phyloP scores from a whole-genome alignment of 2,113 vertebrate species.

The Hirundichthys speculiger region DNA sequence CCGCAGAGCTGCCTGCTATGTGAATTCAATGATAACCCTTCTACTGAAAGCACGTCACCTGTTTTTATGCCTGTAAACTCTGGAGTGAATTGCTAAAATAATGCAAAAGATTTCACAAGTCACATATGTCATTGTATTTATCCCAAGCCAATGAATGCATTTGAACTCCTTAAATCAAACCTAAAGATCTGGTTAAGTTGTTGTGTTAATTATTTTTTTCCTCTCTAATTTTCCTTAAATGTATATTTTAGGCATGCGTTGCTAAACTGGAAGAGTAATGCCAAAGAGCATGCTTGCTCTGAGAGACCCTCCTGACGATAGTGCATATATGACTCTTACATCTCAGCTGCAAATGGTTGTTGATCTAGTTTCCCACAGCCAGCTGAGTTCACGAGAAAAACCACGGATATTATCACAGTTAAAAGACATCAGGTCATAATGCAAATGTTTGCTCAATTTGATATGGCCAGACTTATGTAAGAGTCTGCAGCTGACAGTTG shows the following conservation, averaged over 20 bases:
- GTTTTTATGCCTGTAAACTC: constrained; percentile 1
- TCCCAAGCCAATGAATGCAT: no score
- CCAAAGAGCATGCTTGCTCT: constrained; percentile 33
- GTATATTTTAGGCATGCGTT: constrained; percentile 25
- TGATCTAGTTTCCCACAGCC: constrained; percentile 24
- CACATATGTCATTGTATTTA: no score
- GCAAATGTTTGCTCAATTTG: constrained; percentile 18
- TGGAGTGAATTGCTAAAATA: neutral
- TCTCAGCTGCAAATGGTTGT: constrained; percentile 5
- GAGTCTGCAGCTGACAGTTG: constrained; percentile 12
- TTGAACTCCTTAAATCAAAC: no score
- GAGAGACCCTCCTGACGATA: constrained; percentile 23
- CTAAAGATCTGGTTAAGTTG: no score
- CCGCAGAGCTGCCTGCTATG: neutral
- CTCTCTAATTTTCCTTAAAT: neutral
- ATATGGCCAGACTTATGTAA: constrained; percentile 12
- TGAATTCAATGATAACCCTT: no score
- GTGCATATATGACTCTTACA: constrained; percentile 21
- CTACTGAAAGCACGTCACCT: no score
- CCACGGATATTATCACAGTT: constrained; percentile 13
- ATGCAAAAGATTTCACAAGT: no score
- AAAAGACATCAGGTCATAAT: constrained; percentile 12
- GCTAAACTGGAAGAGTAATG: constrained; percentile 31
- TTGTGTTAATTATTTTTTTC: neutral
- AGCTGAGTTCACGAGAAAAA: constrained; percentile 21